Base-by-base conservation (phyloP, 2,113 vertebrate genomes). In the Sceloporus tristichus region DNA sequence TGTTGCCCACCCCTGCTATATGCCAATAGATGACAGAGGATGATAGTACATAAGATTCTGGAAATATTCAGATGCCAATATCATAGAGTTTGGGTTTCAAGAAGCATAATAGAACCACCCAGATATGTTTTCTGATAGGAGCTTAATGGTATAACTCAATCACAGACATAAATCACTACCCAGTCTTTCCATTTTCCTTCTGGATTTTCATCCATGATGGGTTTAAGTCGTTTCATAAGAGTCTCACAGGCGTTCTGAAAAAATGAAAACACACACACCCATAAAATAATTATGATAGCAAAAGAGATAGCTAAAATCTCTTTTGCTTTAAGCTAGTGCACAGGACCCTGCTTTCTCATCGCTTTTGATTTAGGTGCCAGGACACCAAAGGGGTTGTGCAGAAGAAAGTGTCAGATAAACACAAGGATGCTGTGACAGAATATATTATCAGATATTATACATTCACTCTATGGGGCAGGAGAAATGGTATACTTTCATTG, bases 131-230 rank as follows among this genome's bases (percentile, higher is more conserved):
- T 23, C 59, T 82, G 21, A 65, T 25, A 65, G 54, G n/a, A 38
- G 23, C 34, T 25, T 82, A 42, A 42, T 23, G 18, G 40, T 40
- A 13, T 66, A 82, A 66, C 38, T 66, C 65, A 9, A 34, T 40
- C 9, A 23, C 10, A 65, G 38, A 42, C 38, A 82, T 65, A 79
- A 65, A 9, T 66, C 59, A 93, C 94, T 95, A 98, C 97, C 97
- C 97, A 98, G 5, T 93, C 96, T 83, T 97, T 96, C 98, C 97
- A 98, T 18, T 96, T 94, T 90, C 96, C 98, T 70, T 87, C 87
- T 29, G 97, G 98, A 89, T 97, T 91, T 93, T 95, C 94, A 92
- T 93, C 92, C 86, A 97, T 97, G 91, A 98, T 85, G 2, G 97
- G 97, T 89, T 98, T 91, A 34, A 98, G 97, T n/a, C 97, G 91